These are phyloP conservation scores for Catocala sponsa DNA, from an alignment of 2,888 invertebrate species.

Conservation along the genomic window DNA sequence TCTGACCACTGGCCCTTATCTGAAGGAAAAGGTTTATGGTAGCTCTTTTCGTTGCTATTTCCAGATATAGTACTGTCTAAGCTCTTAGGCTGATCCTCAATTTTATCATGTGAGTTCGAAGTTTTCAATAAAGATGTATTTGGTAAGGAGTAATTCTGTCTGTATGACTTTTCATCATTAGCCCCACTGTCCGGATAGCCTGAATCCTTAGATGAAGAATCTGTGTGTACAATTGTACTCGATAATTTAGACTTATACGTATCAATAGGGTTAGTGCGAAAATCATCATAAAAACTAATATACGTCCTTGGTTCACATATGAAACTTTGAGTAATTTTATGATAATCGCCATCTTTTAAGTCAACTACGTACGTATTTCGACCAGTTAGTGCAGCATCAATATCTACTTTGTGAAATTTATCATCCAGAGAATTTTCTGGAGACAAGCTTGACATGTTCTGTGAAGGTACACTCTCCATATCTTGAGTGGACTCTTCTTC, in stretches of 20 bases:
- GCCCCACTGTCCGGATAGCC: slow-evolving; percentile 78
- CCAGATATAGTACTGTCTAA: slow-evolving; percentile 69
- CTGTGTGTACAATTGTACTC: slow-evolving; percentile 72
- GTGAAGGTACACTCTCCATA: slow-evolving; percentile 78
- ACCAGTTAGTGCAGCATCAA: slow-evolving; percentile 47
- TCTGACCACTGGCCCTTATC: slow-evolving; percentile 69
- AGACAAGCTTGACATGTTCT: slow-evolving; percentile 70
- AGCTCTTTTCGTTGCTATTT: slow-evolving; percentile 66
- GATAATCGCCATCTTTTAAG: slow-evolving; percentile 54
- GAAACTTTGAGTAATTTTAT: slow-evolving; percentile 55
- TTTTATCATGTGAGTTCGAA: slow-evolving; percentile 59
- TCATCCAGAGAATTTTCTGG: slow-evolving; percentile 69
- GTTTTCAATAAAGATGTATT: slow-evolving; percentile 65
- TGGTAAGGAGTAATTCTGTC: slow-evolving; percentile 73
- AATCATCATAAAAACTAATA: slow-evolving; percentile 77
- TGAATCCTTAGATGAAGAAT: slow-evolving; percentile 82
- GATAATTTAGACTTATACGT: slow-evolving; percentile 67
- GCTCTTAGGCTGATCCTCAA: slow-evolving; percentile 74
- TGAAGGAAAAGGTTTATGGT: slow-evolving; percentile 60
- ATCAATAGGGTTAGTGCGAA: slow-evolving; percentile 61
- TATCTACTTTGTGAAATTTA: slow-evolving; percentile 47
- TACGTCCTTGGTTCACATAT: slow-evolving; percentile 72
- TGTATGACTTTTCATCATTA: slow-evolving; percentile 71
- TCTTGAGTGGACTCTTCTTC: slow-evolving; percentile 86
- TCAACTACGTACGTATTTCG: slow-evolving; percentile 52